Base-by-base conservation (phyloP, 2,888 invertebrate species). In the Rutpela maculata region DNA sequence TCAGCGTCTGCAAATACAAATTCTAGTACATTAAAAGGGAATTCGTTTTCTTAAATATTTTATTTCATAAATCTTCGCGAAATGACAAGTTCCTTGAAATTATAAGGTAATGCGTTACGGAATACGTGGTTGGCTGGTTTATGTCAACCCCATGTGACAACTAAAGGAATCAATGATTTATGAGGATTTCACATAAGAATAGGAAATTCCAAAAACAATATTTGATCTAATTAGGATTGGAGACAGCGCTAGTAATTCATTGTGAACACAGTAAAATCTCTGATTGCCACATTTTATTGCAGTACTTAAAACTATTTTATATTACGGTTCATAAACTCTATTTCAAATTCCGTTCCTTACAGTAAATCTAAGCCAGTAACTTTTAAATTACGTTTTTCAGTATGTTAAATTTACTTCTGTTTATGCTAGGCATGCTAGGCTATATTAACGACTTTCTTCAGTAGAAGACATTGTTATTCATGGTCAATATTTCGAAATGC, bases 101-200 rank as follows among this genome's bases (percentile, higher is more conserved):
- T 50, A 50, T 50, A 50, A n/a, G n/a, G 50, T 17, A 15, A n/a
- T 50, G 15, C 11, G 43, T 15, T 50, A 50, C 6, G 50, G n/a
- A n/a, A 50, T 50, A n/a, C 50, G n/a, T 43, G 15, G 43, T 43
- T 50, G n/a, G 50, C 50, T 50, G 50, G 50, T 50, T 50, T 50
- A n/a, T n/a, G n/a, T 50, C 50, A 50, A 50, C 50, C 6, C n/a
- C n/a, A 50, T n/a, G 50, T 17, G 50, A 50, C 50, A 50, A 50
- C 15, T 50, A n/a, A 50, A 50, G 50, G n/a, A 50, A 50, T 50
- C 50, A 50, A n/a, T 50, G n/a, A 50, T 50, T 50, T 50, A 50
- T 17, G 50, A 50, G 50, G n/a, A 50, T 50, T 6, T 15, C 7
- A 6, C 0, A 50, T 50, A 50, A 50, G 50, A 50, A 50, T 50